These are phyloP conservation scores for Brenthis ino DNA, from an alignment of 2,888 invertebrate genomes.

Conservation along the genomic window DNA sequence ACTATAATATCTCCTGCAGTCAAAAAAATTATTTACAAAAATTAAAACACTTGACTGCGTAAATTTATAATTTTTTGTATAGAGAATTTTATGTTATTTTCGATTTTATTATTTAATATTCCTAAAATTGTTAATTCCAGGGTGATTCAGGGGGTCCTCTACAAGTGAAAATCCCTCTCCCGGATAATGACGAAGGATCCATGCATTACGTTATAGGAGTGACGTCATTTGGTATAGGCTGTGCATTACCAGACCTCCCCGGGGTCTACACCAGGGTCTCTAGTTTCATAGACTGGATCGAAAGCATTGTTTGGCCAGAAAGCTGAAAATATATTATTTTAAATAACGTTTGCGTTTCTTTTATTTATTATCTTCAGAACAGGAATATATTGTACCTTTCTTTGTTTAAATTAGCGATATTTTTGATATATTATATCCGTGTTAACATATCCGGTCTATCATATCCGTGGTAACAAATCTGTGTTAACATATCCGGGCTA, in stretches of 20 bases:
- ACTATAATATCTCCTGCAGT: too few species aligned
- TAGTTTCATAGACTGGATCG: slow-evolving; percentile 63
- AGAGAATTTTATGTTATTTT: too few species aligned
- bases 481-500: too few species aligned
- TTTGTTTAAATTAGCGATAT: background rate
- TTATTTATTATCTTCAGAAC: background rate
- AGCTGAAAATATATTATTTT: background rate
- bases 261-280: slow-evolving; percentile 63
- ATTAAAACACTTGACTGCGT: too few species aligned
- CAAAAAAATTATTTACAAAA: too few species aligned
- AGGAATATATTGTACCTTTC: background rate
- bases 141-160: slow-evolving; percentile 89
- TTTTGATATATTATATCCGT: too few species aligned
- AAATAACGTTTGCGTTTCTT: background rate
- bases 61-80: too few species aligned
- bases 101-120: background rate
- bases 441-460: too few species aligned
- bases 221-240: slow-evolving; percentile 63
- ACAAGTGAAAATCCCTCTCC: slow-evolving; percentile 59
- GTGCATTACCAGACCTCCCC: slow-evolving; percentile 50
- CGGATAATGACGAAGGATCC: slow-evolving; percentile 39
- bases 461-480: too few species aligned
- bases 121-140: slow-evolving; percentile 83
- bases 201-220: slow-evolving; percentile 63
- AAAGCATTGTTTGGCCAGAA: slow-evolving; percentile 55